phyloP scores from a whole-genome alignment of 2,797 vertebrate genomes.

The Clarias fuscus region DNA sequence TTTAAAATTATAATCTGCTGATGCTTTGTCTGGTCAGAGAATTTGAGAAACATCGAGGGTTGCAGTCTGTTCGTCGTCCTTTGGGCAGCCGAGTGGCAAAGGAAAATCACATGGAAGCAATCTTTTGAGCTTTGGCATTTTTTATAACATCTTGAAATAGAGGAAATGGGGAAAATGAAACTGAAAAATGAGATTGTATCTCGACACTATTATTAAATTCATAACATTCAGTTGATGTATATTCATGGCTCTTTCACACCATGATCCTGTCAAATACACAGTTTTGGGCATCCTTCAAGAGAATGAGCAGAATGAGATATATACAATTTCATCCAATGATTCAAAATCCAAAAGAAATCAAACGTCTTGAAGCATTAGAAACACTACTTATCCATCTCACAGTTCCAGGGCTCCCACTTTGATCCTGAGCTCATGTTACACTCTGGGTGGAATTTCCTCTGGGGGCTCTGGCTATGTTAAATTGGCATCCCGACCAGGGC shows the following conservation, averaged over 20 bases:
- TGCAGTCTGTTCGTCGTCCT: not conserved
- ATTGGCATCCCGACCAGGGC: not conserved
- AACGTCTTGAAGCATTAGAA: not conserved
- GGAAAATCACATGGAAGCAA: not conserved
- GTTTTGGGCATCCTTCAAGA: not conserved
- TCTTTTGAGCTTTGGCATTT: not conserved
- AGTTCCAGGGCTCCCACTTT: slow-evolving; percentile 3
- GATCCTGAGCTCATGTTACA: not conserved
- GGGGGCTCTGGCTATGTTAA: not conserved
- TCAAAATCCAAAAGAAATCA: not conserved
- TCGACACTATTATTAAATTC: not conserved
- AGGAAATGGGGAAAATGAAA: no score
- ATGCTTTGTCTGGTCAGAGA: not conserved
- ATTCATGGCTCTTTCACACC: not conserved
- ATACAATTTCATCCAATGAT: not conserved
- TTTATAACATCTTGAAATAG: not conserved
- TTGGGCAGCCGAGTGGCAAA: not conserved
- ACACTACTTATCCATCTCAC: not conserved
- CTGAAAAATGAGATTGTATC: not conserved
- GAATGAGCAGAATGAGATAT: not conserved
- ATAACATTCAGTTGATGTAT: not conserved
- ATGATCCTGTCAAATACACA: not conserved
- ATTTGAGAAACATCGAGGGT: slow-evolving; percentile 1
- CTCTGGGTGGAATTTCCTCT: slow-evolving; percentile 1
- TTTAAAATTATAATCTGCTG: not conserved